Conservation (phyloP, 2,888 invertebrate genomes). For the Trachelus tabidus region DNA sequence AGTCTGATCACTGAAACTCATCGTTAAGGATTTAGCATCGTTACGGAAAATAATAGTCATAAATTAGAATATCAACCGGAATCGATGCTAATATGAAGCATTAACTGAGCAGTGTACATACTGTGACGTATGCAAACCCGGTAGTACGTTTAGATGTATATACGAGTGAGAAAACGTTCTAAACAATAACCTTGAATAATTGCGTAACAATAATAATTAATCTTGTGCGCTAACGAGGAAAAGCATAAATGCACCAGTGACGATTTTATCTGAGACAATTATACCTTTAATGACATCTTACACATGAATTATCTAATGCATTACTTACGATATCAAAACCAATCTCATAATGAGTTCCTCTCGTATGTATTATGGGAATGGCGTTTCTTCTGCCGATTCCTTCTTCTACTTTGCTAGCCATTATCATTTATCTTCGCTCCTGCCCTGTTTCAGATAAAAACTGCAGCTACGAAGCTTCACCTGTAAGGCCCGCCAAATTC, state of each 20-base stretch:
- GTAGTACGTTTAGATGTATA: neutral
- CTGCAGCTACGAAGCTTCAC: neutral
- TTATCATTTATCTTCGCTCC: neutral
- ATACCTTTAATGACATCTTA: neutral
- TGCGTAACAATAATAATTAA: neutral
- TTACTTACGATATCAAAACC: conserved; percentile 86
- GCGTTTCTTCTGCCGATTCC: conserved; percentile 67
- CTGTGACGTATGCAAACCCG: neutral
- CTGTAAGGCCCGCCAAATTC: neutral
- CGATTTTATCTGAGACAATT: neutral
- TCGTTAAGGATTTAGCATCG: neutral
- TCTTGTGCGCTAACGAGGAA: neutral
- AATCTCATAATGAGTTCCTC: conserved; percentile 87
- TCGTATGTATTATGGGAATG: conserved; percentile 82
- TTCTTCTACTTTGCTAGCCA: conserved; percentile 1
- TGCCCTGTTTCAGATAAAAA: neutral
- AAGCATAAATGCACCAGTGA: neutral
- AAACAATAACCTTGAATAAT: neutral
- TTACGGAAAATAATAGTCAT: neutral
- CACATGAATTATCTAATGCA: neutral
- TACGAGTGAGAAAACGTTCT: neutral
- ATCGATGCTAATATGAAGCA: neutral
- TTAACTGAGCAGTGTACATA: neutral
- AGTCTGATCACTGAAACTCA: neutral
- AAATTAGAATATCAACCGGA: neutral